Evolutionary conservation across 2,797 vertebrate species (phyloP).

Genomic region (Dromococcyx pavoninus): DNA sequence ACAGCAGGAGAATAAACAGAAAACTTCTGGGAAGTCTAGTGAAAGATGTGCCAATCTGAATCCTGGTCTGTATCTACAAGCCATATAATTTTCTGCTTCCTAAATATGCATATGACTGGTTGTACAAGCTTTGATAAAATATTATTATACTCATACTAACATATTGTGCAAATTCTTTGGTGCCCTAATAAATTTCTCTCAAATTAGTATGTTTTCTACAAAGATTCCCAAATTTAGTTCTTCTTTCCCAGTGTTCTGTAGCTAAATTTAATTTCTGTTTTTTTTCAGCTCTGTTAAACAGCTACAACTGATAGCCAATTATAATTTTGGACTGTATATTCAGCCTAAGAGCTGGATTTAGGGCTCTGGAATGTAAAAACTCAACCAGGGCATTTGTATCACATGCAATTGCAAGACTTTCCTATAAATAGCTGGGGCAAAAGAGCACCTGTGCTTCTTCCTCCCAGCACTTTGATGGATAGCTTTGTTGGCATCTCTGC

Average conservation of each 20-base stretch:
- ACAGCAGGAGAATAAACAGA: not conserved
- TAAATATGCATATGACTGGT: not conserved
- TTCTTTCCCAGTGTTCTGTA: not conserved
- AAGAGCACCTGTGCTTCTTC: slow-evolving; percentile 65
- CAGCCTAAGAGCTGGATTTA: slow-evolving; percentile 29
- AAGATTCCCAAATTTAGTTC: not conserved
- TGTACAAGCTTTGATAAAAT: not conserved
- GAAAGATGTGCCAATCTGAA: not conserved
- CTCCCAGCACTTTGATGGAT: slow-evolving; percentile 59
- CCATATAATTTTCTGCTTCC: not conserved
- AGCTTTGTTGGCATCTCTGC: slow-evolving; percentile 65
- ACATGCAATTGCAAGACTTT: not conserved
- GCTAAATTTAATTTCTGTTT: not conserved
- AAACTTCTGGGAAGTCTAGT: not conserved
- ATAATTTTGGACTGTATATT: slow-evolving; percentile 1
- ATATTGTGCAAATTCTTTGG: not conserved
- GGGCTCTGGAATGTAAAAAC: slow-evolving; percentile 38
- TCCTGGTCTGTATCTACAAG: not conserved
- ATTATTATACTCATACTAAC: not conserved
- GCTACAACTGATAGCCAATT: not conserved
- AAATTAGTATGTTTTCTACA: not conserved
- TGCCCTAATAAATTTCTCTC: not conserved
- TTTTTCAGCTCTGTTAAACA: slow-evolving; percentile 20
- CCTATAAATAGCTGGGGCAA: slow-evolving; percentile 61
- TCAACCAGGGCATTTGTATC: slow-evolving; percentile 11